Base-by-base conservation (phyloP, 1,140 invertebrate species). In the Sitophilus oryzae region DNA sequence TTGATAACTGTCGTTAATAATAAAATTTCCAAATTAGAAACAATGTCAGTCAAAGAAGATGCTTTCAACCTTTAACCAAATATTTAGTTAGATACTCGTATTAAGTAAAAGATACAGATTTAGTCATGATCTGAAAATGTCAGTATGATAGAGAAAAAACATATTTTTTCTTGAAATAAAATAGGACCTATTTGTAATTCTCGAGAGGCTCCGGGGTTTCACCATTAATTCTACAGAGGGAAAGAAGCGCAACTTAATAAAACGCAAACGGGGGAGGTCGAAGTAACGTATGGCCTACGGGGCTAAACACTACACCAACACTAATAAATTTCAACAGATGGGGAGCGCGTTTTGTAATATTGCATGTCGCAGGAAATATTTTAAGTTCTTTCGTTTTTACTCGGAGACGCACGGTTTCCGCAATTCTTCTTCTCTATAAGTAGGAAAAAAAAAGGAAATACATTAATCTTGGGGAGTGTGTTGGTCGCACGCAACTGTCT, bases 301-400 rank as follows among this genome's bases (percentile, higher is more conserved):
- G 55, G 49, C 60, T 59, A 59, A 65, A 60, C 56, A 63, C 52
- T 59, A 50, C 52, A 50, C 56, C 51, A 56, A 56, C 47, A 50
- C 46, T 51, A 56, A 64, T 64, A 64, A 66, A 66, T 64, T 64
- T 55, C 36, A 43, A 38, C 42, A 54, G 61, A 57, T 53, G 50
- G 55, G 56, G 53, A n/a, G 57, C 23, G 49, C 57, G 51, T 59
- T 61, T 61, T 63, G 64, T 66, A 62, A 62, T 62, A 63, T 58
- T 66, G 62, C 60, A 60, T 64, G 54, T 44, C 44, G 51, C 34
- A 38, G 20, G 52, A 42, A 43, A 58, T 62, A 60, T 63, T 63
- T 60, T 54, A 60, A 52, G 56, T 18, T 25, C 8, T 50, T 23
- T 23, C 48, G 19, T 47, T 34, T 47, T 23, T 22, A 5, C n/a